These are phyloP conservation scores for Carposina sasakii DNA, from an alignment of 1,140 invertebrate genomes.

Conservation along the genomic window DNA sequence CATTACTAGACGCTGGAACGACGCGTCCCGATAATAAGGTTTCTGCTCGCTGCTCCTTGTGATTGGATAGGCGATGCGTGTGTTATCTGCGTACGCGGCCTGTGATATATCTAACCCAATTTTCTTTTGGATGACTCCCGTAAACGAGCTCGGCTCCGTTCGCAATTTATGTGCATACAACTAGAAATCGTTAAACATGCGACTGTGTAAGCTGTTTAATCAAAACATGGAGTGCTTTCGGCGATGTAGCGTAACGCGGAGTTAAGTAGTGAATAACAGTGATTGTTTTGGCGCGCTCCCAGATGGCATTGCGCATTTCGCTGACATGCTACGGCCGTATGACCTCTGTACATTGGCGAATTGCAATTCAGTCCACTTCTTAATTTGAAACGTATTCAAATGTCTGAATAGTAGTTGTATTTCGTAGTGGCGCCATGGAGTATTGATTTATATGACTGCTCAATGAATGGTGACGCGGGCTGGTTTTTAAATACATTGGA, in stretches of 20 bases:
- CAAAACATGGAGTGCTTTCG: background rate
- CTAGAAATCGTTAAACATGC: too few relatives aligned
- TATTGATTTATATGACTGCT: too few relatives aligned
- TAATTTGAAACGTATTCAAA: too few relatives aligned
- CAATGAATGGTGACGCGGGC: constrained; percentile 22
- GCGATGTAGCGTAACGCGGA: constrained; percentile 29
- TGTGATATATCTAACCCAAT: constrained; percentile 43
- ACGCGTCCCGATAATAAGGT: constrained; percentile 55
- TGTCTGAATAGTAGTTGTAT: too few relatives aligned
- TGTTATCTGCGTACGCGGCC: constrained; percentile 45
- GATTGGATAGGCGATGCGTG: constrained; percentile 58
- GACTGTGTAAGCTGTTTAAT: too few relatives aligned
- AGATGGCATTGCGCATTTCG: constrained; percentile 53
- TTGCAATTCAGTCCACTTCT: too few relatives aligned
- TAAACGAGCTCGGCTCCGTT: constrained; percentile 26
- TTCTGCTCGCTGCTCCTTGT: constrained; percentile 50
- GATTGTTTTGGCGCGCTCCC: constrained; percentile 64
- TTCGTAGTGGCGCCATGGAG: too few relatives aligned
- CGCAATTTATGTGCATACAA: too few relatives aligned
- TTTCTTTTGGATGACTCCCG: constrained; percentile 39
- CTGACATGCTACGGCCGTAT: constrained; percentile 35
- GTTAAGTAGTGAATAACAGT: constrained; percentile 61
- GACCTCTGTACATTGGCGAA: constrained; percentile 10
- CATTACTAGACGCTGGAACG: constrained; percentile 18
- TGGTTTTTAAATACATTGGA: constrained; percentile 27